Conservation (phyloP, 2,113 vertebrate species). For the human (Homo sapiens) region DNA sequence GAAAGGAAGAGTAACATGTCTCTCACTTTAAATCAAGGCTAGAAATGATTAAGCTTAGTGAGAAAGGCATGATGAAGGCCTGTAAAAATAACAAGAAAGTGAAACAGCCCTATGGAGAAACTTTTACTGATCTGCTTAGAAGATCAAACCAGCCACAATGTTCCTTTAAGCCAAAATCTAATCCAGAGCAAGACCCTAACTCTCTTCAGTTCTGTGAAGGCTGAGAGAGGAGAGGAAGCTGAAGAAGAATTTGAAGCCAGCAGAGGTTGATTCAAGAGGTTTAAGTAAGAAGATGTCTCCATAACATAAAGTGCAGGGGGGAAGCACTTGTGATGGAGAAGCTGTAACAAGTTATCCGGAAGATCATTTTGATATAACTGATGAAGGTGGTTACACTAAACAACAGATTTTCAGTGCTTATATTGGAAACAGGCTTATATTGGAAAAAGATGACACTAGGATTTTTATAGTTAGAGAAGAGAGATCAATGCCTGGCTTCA, state of each 20-base stretch:
- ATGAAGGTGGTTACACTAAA: not conserved
- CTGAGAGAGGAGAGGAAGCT: not conserved
- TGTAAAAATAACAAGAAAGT: not conserved
- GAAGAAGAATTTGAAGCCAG: not conserved
- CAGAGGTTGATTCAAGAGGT: not conserved
- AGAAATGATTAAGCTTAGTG: not conserved
- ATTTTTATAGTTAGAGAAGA: no score
- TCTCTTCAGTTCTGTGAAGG: not conserved
- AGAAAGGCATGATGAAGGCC: not conserved
- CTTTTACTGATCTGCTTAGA: not conserved
- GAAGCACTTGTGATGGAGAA: not conserved
- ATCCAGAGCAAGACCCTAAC: not conserved
- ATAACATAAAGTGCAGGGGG: not conserved
- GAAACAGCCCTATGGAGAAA: not conserved
- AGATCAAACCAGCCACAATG: not conserved
- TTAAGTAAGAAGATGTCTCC: not conserved
- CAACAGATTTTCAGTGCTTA: not conserved
- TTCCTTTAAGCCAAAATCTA: not conserved
- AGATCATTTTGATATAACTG: not conserved
- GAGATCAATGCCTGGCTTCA: no score
- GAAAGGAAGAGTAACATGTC: not conserved
- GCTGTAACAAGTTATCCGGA: not conserved
- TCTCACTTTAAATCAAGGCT: not conserved
- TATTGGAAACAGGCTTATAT: not conserved
- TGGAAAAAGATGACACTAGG: no score